Percentiles rank a stretch among this genome's conserved stretches.
Conservation (phyloP, 2,888 invertebrate species). For the Drosophila atroscutellata region DNA sequence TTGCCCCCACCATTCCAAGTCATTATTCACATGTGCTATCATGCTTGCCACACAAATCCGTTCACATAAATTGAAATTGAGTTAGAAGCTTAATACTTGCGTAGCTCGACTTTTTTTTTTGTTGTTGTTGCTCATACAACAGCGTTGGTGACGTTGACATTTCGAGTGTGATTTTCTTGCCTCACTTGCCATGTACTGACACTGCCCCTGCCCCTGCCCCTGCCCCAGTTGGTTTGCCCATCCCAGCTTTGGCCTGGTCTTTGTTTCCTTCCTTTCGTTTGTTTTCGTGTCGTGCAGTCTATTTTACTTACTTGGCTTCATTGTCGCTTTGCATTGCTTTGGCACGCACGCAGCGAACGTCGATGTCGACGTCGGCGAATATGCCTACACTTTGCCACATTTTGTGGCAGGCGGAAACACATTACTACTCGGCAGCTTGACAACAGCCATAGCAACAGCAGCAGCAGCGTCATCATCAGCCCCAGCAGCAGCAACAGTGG, state of each 20-base stretch:
- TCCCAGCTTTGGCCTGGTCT: neutral
- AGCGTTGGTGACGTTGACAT: conserved; percentile 71
- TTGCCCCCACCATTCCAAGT: neutral
- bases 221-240: neutral
- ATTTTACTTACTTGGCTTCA: conserved; percentile 58
- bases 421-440: conserved; percentile 75
- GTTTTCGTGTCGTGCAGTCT: conserved; percentile 54
- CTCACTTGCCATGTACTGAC: conserved; percentile 7
- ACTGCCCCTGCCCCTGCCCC: neutral
- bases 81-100: conserved; percentile 10
- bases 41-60: neutral
- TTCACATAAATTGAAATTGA: conserved; percentile 17
- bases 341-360: conserved; percentile 55
- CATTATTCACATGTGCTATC: neutral
- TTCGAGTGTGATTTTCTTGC: conserved; percentile 67
- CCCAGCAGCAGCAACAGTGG: neutral
- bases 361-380: conserved; percentile 15
- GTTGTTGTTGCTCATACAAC: conserved; percentile 33
- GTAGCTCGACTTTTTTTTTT: conserved; percentile 7
- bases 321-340: conserved; percentile 59
- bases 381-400: conserved; percentile 55
- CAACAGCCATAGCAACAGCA: conserved; percentile 51
- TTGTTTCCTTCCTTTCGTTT: conserved; percentile 36
- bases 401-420: conserved; percentile 76
- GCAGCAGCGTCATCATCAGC: conserved; percentile 2